Evolutionary conservation across 2,113 vertebrate genomes (phyloP), one percentile per base, ranked within the genome.

Genomic region (Paramisgurnus dabryanus): DNA sequence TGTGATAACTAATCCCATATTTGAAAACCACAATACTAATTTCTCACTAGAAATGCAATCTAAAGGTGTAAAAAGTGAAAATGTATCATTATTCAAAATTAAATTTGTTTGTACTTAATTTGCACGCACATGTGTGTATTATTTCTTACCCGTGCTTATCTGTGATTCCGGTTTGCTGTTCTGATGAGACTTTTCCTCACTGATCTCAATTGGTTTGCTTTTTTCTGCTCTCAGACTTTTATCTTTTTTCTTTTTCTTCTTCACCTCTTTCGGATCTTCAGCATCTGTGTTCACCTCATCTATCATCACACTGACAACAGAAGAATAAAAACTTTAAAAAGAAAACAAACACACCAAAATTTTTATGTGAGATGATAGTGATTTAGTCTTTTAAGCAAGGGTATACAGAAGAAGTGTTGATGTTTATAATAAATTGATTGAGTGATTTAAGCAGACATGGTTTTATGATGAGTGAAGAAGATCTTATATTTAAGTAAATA

Each of bases 231-330:
- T 58, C 55, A 17, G 17, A 11, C 67, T 53, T 80, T 70, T 84
- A 39, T 77, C 87, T 82, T 85, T 86, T 70, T 91, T 89, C 47
- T 85, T 88, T 81, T 80, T 53, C 82, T 88, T 93, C 83, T 88
- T 89, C 61, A 82, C 69, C 67, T 89, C 7, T 67, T 5, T n/a
- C 2, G 8, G 7, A 40, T 73, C 73, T 22, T 18, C 39, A 9
- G 11, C 18, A 22, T 58, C 63, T 0, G n/a, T 13, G 10, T 82
- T 53, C 9, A 5, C 11, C 13, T 5, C 55, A 58, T 22, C 65
- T 1, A 15, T 61, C 8, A 74, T 0, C 5, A 75, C 78, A 41
- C 80, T 84, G 3, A 10, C 2, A 76, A 80, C 17, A 40, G 17
- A 2, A n/a, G 11, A 4, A 39, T 22, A 65, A 27, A 5, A 7